Percentiles rank a stretch among this genome's conserved stretches.
phyloP scores from a whole-genome alignment of 92 coral and sea anemone species.

The Heteractis magnifica region DNA sequence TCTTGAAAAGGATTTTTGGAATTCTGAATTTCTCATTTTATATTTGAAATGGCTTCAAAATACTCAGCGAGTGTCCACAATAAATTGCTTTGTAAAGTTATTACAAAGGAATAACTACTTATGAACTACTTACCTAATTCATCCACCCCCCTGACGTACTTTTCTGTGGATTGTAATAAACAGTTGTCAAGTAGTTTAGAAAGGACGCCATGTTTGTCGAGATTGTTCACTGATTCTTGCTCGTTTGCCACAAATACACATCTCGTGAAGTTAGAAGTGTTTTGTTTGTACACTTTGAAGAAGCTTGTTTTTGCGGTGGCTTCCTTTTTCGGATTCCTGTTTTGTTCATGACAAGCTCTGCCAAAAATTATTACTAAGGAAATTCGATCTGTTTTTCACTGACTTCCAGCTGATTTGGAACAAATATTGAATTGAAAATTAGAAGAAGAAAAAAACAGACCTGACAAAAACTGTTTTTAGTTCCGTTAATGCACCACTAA shows the following conservation, averaged over 20 bases:
- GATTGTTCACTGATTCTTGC: background rate
- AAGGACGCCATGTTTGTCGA: background rate
- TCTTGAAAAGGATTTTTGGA: no score
- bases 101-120: no score
- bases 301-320: no score
- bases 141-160: background rate
- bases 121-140: constrained; percentile 1
- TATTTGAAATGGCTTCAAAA: no score
- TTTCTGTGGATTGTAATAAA: background rate
- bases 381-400: background rate
- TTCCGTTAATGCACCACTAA: no score
- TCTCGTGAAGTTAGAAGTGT: constrained; percentile 15
- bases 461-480: no score
- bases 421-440: no score
- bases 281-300: background rate
- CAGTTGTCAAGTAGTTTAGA: background rate
- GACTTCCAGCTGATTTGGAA: background rate
- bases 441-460: no score
- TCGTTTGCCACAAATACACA: constrained; percentile 36
- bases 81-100: no score
- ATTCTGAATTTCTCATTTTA: no score
- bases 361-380: background rate
- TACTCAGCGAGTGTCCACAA: no score
- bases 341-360: background rate
- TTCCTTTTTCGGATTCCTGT: no score